A percentile compares a stretch with the other conserved stretches of the same genome.
Evolutionary conservation across 2,888 invertebrate species (phyloP).

Genomic region (Trichogramma evanescens): DNA sequence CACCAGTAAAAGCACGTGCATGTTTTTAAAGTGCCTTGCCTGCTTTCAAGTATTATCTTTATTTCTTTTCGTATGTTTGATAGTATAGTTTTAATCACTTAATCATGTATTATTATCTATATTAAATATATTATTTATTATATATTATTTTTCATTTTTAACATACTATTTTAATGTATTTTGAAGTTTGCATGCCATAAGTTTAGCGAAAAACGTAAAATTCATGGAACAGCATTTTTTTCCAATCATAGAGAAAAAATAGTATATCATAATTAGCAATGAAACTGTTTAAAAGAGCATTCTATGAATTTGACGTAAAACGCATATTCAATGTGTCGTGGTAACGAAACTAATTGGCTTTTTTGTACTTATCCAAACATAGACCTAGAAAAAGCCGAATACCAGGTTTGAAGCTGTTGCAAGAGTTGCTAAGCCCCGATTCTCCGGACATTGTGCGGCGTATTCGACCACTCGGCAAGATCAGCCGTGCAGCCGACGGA

Average conservation of each 20-base stretch:
- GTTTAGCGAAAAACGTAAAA: too few species aligned
- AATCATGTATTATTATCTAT: neutral
- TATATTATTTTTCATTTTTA: neutral
- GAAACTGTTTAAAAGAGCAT: too few species aligned
- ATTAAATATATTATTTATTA: neutral
- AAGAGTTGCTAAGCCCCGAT: slow-evolving; percentile 54
- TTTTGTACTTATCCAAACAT: neutral
- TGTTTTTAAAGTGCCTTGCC: slow-evolving; percentile 29
- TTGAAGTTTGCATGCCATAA: neutral
- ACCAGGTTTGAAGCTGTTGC: slow-evolving; percentile 79
- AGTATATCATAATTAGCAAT: too few species aligned
- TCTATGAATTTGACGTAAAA: too few species aligned
- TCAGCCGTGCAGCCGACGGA: slow-evolving; percentile 68
- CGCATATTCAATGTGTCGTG: too few species aligned
- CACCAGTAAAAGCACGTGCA: slow-evolving; percentile 46
- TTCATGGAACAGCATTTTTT: too few species aligned
- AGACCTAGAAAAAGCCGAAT: slow-evolving; percentile 92
- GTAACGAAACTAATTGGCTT: slow-evolving; percentile 1
- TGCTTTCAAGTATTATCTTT: slow-evolving; percentile 25
- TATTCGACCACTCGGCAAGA: slow-evolving; percentile 56
- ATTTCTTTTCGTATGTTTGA: slow-evolving; percentile 11
- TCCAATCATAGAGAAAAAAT: too few species aligned
- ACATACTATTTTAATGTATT: neutral
- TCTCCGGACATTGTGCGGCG: slow-evolving; percentile 41
- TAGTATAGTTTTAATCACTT: neutral